A percentile compares a stretch with the other conserved stretches of the same genome.
phyloP scores from a whole-genome alignment of 2,113 vertebrate species.

The Anseranas semipalmata region DNA sequence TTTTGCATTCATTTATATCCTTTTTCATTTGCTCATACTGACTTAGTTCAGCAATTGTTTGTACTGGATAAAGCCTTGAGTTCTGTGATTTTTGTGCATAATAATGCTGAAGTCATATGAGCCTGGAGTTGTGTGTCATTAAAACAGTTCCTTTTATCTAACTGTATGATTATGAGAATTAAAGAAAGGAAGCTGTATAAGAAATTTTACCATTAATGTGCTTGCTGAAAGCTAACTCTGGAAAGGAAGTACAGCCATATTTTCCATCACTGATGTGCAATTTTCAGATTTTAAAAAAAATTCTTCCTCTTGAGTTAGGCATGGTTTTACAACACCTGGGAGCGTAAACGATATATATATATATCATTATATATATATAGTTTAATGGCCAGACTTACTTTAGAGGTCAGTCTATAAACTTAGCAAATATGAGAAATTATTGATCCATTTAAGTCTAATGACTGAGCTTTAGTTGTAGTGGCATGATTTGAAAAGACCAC shows the following conservation, averaged over 20 bases:
- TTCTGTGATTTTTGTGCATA: background rate
- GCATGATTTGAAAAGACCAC: slow-evolving; percentile 27
- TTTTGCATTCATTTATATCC: background rate
- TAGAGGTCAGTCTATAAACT: slow-evolving; percentile 41
- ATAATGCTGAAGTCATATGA: background rate
- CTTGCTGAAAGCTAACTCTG: background rate
- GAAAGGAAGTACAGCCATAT: background rate
- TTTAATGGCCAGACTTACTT: slow-evolving; percentile 30
- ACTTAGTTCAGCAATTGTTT: background rate
- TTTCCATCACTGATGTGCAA: background rate
- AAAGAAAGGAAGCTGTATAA: background rate
- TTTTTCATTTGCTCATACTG: background rate
- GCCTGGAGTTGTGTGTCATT: background rate
- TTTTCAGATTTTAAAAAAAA: background rate
- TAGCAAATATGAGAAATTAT: slow-evolving; percentile 40
- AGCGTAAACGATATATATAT: background rate
- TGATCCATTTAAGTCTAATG: slow-evolving; percentile 34
- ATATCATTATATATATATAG: background rate
- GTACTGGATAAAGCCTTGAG: background rate
- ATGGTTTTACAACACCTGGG: background rate
- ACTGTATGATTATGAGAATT: background rate
- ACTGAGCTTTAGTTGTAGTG: background rate
- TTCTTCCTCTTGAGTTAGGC: background rate
- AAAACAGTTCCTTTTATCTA: background rate
- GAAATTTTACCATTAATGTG: background rate